These are phyloP conservation scores for Phrynocephalus vlangalii DNA, from an alignment of 2,797 vertebrate species.

Conservation along the genomic window DNA sequence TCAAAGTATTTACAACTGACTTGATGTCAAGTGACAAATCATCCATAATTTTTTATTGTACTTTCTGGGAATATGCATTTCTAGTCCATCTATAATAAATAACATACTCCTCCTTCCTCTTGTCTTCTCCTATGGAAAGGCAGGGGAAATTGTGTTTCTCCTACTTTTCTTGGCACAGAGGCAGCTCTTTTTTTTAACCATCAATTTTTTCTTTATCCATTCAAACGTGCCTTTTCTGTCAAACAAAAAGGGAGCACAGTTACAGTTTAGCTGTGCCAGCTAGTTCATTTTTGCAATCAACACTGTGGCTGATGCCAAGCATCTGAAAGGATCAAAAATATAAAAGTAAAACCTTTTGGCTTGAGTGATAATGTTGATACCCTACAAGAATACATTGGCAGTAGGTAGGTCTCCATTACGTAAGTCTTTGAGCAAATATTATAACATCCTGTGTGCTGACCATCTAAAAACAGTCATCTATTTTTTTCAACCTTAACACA, in stretches of 20 bases:
- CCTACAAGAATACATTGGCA: not conserved
- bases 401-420: not conserved
- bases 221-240: not conserved
- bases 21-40: not conserved
- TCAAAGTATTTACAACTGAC: not conserved
- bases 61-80: conserved; percentile 1
- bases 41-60: not conserved
- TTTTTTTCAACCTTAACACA: conserved; percentile 9
- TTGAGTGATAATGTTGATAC: conserved; percentile 21
- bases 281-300: not conserved
- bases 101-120: not conserved
- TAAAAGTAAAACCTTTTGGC: not conserved
- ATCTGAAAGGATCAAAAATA: conserved; percentile 17
- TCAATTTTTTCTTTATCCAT: not conserved
- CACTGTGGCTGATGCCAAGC: not conserved
- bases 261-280: not conserved
- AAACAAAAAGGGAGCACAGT: conserved; percentile 8
- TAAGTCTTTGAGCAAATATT: not conserved
- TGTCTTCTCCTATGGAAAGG: not conserved
- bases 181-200: not conserved
- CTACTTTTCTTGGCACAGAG: not conserved
- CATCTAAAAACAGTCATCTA: not conserved
- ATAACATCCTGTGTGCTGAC: not conserved
- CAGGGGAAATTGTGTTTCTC: not conserved
- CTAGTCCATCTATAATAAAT: not conserved